Evolutionary conservation across 2,113 vertebrate genomes (phyloP).

Genomic region (Neotragus moschatus): DNA sequence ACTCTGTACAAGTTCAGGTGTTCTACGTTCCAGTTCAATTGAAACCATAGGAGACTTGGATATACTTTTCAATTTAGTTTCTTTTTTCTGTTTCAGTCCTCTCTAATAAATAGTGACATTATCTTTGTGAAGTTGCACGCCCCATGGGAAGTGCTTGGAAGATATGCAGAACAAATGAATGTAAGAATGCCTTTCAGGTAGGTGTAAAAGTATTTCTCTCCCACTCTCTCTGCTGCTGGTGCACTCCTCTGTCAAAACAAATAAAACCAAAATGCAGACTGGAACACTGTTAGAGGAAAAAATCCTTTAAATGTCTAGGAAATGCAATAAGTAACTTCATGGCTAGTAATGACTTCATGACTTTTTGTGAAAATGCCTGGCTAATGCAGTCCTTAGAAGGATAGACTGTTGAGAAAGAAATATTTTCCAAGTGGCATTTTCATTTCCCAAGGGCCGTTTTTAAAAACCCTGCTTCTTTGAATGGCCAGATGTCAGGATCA

Average conservation of each 20-base stretch:
- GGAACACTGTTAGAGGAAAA: slow-evolving; percentile 21
- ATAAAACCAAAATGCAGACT: slow-evolving; percentile 5
- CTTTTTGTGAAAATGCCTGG: slow-evolving; percentile 29
- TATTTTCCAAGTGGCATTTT: slow-evolving; percentile 10
- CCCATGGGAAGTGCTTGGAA: slow-evolving; percentile 95
- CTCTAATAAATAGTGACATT: slow-evolving; percentile 91
- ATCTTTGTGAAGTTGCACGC: slow-evolving; percentile 96
- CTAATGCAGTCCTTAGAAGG: neutral
- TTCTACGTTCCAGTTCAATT: neutral
- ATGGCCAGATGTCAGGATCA: neutral
- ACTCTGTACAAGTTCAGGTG: neutral
- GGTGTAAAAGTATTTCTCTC: slow-evolving; percentile 67
- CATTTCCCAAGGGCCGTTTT: neutral
- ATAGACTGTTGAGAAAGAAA: neutral
- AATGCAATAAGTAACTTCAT: neutral
- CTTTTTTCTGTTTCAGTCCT: slow-evolving; percentile 87
- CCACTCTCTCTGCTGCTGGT: neutral
- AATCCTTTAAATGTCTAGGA: slow-evolving; percentile 9
- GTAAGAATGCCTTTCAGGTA: slow-evolving; percentile 98
- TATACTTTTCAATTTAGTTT: slow-evolving; percentile 65
- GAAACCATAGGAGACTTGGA: neutral
- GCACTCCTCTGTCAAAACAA: neutral
- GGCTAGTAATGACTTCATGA: neutral
- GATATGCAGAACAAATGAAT: slow-evolving; percentile 96
- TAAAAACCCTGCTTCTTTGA: neutral